These are phyloP conservation scores for Pteropus alecto DNA, from an alignment of 2,113 vertebrate genomes.

Conservation along the genomic window DNA sequence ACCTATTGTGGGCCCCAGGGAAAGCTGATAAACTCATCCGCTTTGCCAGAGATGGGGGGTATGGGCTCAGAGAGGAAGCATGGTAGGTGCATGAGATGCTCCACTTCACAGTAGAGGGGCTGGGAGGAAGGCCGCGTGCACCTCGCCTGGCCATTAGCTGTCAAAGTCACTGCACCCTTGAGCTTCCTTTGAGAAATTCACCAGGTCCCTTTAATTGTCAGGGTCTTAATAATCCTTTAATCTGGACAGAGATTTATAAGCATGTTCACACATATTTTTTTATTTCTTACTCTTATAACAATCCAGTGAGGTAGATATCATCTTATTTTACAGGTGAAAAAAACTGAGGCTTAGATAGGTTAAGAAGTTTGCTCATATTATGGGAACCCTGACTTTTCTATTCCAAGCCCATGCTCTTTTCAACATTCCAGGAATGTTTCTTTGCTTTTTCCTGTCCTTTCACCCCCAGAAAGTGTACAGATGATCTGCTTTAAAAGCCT, in stretches of 20 bases:
- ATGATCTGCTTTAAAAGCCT: neutral
- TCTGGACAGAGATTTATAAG: neutral
- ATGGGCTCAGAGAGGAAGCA: neutral
- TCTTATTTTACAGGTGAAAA: constrained; percentile 23
- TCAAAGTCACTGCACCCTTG: constrained; percentile 16
- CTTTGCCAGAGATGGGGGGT: neutral
- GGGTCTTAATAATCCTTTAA: neutral
- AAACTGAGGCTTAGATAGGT: neutral
- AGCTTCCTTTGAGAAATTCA: constrained; percentile 26
- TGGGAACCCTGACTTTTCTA: neutral
- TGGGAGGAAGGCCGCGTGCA: neutral
- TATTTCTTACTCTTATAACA: neutral
- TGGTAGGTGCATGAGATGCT: neutral
- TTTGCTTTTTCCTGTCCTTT: neutral
- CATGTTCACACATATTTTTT: neutral
- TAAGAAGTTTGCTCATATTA: neutral
- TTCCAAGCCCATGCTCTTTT: neutral
- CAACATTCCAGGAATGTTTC: neutral
- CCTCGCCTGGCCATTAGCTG: constrained; percentile 3
- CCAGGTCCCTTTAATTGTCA: neutral
- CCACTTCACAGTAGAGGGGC: neutral
- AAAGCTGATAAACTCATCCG: neutral
- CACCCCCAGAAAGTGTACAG: neutral
- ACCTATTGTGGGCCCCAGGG: neutral
- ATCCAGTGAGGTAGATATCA: neutral